phyloP scores from a whole-genome alignment of 2,797 vertebrate genomes.

The Sebastiscus tertius region DNA sequence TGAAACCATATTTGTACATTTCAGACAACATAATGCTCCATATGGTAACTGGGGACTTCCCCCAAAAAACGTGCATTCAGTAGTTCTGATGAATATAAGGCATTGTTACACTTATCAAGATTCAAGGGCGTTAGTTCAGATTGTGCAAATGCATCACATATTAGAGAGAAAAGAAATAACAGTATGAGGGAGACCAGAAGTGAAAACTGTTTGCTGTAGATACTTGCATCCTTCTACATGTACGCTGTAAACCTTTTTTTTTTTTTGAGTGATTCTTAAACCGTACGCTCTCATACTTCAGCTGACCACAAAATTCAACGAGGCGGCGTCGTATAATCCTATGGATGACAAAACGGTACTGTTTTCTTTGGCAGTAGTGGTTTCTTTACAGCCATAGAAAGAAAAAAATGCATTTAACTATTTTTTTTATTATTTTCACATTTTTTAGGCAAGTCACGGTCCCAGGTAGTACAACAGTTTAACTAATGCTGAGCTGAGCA shows the following conservation, averaged over 20 bases:
- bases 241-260: conserved; percentile 81
- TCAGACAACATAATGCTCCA: conserved; percentile 73
- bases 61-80: conserved; percentile 81
- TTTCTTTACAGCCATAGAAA: conserved; percentile 88
- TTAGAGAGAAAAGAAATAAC: conserved; percentile 49
- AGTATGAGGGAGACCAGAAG: conserved; percentile 52
- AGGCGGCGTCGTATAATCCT: conserved; percentile 76
- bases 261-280: conserved; percentile 67
- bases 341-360: conserved; percentile 74
- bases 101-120: conserved; percentile 84
- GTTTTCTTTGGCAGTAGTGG: conserved; percentile 98
- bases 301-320: conserved; percentile 57
- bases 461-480: conserved; percentile 79
- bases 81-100: conserved; percentile 89
- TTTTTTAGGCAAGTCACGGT: conserved; percentile 85
- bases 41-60: conserved; percentile 71
- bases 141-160: conserved; percentile 81
- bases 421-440: conserved; percentile 81
- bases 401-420: conserved; percentile 74
- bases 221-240: conserved; percentile 71
- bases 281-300: conserved; percentile 56
- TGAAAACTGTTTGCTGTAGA: conserved; percentile 54
- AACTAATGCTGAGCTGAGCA: conserved; percentile 98
- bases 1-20: conserved; percentile 78
- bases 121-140: conserved; percentile 81